Evolutionary conservation across 2,113 vertebrate genomes (phyloP), one percentile per base, ranked within the genome.

Genomic region (Microcebus tavaratra): DNA sequence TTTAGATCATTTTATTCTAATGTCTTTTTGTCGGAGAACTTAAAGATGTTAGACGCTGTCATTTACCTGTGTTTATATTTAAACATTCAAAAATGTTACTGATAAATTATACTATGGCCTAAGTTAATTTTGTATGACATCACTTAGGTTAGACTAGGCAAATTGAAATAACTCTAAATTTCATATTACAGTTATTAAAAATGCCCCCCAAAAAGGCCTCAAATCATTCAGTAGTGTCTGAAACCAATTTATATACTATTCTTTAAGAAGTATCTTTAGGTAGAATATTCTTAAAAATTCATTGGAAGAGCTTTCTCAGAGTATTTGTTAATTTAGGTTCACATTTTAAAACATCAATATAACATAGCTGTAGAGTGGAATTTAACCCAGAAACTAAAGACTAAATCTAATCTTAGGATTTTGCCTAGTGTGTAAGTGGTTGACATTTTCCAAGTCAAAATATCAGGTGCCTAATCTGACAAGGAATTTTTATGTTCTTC

Each of bases 121-220:
- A 75, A 61, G 20, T 88, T 92, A 50, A 85, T 95, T 97, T 95
- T 97, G 12, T 96, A 31, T 91, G 17, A 79, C 1, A 83, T 95
- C 8, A 13, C 88, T 93, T 79, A 61, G 27, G 90, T 88, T 63
- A 72, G 27, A 90, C 68, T 63, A 78, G 61, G 18, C n/a, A 78
- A 86, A 68, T 73, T 88, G 83, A 95, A 96, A 72, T 75, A 90
- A 45, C 48, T 86, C 8, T 75, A 42, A 14, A 57, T 96, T 96
- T 94, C 78, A 88, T 88, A 80, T 96, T 88, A 39, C 3, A 59
- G 2, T 89, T 45, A 68, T 92, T 14, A 70, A 45, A 90, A 92
- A 59, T 57, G 17, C 45, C 53, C 72, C 45, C 48, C 48, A 10
- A 73, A 42, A 55, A 59, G 48, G 14, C 39, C 78, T 94, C 55